Conservation (phyloP, 2,888 invertebrate genomes). For the Diploptera punctata region DNA sequence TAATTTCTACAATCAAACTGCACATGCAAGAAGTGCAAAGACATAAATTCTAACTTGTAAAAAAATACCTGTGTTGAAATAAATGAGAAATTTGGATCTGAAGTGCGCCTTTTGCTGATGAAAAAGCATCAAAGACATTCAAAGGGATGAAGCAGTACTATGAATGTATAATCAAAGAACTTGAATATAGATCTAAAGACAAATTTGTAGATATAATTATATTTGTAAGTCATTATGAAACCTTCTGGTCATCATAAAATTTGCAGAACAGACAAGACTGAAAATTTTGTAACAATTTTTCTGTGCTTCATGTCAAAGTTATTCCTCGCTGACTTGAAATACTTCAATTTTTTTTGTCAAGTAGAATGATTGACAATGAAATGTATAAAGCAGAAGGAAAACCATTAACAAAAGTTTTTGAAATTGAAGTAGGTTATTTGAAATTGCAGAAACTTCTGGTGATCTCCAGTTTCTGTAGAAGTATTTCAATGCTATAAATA, state of each 20-base stretch:
- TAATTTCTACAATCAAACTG: not conserved
- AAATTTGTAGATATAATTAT: not conserved
- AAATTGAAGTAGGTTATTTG: no score
- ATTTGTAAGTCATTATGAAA: not conserved
- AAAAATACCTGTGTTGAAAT: not conserved
- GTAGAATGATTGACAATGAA: not conserved
- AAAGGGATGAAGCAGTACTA: no score
- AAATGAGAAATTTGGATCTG: no score
- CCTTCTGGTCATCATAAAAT: not conserved
- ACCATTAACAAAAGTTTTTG: not conserved
- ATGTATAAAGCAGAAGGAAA: not conserved
- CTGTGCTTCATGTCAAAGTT: not conserved
- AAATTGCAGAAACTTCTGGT: not conserved
- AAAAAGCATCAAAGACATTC: no score
- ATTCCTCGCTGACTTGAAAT: not conserved
- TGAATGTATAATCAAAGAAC: not conserved
- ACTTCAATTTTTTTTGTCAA: not conserved
- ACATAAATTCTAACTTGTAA: not conserved
- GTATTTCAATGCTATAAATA: no score
- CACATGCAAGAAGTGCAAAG: not conserved
- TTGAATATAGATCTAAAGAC: no score
- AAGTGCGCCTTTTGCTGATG: no score
- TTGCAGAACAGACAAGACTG: not conserved
- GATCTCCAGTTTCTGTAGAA: not conserved
- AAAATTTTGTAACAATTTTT: not conserved